phyloP scores from a whole-genome alignment of 2,113 vertebrate genomes.

The Corydoras sp. region DNA sequence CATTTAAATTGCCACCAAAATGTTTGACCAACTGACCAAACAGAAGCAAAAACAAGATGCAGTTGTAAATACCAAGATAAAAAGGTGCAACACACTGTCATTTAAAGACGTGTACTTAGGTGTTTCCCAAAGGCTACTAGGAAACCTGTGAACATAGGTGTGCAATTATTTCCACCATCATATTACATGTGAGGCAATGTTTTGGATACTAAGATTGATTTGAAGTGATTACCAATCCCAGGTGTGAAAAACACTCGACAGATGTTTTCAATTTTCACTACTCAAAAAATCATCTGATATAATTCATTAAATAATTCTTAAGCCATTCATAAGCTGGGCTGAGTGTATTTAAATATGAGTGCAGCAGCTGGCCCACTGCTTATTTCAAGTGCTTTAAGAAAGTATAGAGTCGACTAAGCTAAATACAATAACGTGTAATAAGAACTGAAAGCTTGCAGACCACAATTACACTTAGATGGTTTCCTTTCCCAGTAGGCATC shows the following conservation, averaged over 20 bases:
- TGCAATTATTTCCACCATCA: neutral
- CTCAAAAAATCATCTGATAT: neutral
- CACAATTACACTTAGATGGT: conserved; percentile 1
- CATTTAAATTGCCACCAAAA: no score
- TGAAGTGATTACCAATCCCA: neutral
- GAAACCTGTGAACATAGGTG: neutral
- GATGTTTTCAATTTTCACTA: neutral
- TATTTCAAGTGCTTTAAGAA: neutral
- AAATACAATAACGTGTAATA: conserved; percentile 7
- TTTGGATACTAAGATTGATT: conserved; percentile 7
- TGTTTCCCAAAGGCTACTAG: neutral
- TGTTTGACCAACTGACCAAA: no score
- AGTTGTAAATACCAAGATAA: no score
- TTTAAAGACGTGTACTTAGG: neutral
- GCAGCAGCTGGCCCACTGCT: neutral
- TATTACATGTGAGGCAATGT: neutral
- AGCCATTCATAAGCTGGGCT: neutral
- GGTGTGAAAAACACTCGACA: neutral
- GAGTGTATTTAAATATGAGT: neutral
- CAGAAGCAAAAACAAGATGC: no score
- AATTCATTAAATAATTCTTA: conserved; percentile 12
- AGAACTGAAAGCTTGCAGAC: neutral
- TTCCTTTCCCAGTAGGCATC: conserved; percentile 1
- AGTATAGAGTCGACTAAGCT: neutral
- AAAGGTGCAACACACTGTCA: no score